Evolutionary conservation across 2,113 vertebrate genomes (phyloP), one percentile per base, ranked within the genome.

Genomic region (Pelmatolapia mariae): DNA sequence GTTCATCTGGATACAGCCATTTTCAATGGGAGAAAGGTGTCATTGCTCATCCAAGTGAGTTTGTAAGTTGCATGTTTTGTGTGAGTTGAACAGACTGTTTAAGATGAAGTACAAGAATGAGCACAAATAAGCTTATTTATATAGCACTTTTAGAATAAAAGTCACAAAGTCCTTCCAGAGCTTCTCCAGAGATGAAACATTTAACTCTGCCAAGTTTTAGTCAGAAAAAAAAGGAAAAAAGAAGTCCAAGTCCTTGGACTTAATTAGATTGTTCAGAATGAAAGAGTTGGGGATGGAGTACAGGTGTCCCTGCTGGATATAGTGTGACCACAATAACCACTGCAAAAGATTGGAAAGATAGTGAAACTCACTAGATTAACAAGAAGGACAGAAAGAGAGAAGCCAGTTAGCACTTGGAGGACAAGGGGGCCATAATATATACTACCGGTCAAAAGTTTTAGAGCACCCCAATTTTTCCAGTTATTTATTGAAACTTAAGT

Each of bases 391-490:
- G 33, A 68, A 68, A 68, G 19, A 68, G 36, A 68, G 63, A 68
- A 68, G 19, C 19, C 33, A 8, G 33, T 15, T 68, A 68, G 63
- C 5, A 71, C 12, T 15, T 43, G 66, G 36, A 71, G 66, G 66
- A 43, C n/a, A 2, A 71, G 19, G 1, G 0, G 7, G 11, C 4
- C 61, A 38, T 38, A 33, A 11, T 3, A 36, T 0, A 61, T 26
- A 18, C 26, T 61, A 31, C 15, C 1, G 8, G 57, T 61, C 13
- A 31, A 59, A 1, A 0, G 40, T 12, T 13, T 43, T 43, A 43
- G 40, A 43, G 12, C 5, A 43, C 12, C 40, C 12, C 5, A 43
- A 12, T 12, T 0, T 2, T 59, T 31, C 57, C 57, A 31, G 57
- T 31, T 59, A 59, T 59, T 59, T 31, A 59, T 4, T 59, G 5